Percentiles rank a stretch among this genome's conserved stretches.
These are phyloP conservation scores for Zelleria hepariella DNA, from an alignment of 2,888 invertebrate species.

Conservation along the genomic window DNA sequence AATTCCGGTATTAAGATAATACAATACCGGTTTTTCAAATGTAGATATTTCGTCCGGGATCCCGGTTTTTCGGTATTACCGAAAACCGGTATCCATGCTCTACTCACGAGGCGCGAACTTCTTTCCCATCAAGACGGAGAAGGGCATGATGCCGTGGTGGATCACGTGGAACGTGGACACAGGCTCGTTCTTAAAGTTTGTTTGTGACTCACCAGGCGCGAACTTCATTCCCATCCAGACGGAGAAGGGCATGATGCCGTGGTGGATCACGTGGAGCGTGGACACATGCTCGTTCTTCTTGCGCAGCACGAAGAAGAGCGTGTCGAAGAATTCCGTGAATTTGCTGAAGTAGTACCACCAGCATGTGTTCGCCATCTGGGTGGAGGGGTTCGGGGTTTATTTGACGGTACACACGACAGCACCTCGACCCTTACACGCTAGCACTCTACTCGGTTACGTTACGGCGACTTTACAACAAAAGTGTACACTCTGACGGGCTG, in stretches of 20 bases:
- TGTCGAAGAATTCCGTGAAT: slow-evolving; percentile 97
- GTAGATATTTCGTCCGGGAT: no score
- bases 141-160: slow-evolving; percentile 98
- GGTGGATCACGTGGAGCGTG: slow-evolving; percentile 95
- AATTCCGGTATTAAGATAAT: no score
- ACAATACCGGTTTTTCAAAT: no score
- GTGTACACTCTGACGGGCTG: no score
- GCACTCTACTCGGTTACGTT: no score
- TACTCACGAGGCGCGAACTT: no score
- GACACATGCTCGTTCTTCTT: slow-evolving; percentile 96
- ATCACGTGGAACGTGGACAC: slow-evolving; percentile 95
- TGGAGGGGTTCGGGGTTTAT: no score
- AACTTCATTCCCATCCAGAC: slow-evolving; percentile 97
- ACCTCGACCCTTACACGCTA: no score
- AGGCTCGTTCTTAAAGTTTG: slow-evolving; percentile 79
- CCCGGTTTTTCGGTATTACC: no score
- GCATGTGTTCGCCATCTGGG: slow-evolving; percentile 90
- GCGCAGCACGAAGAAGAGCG: slow-evolving; percentile 94
- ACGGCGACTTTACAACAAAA: no score
- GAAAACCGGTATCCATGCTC: no score
- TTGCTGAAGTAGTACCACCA: slow-evolving; percentile 99
- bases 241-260: slow-evolving; percentile 96
- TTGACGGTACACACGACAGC: no score
- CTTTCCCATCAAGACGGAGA: slow-evolving; percentile 93
- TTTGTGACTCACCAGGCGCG: slow-evolving; percentile 81